Conservation (phyloP, 2,888 invertebrate species). For the Ecliptopera silaceata region DNA sequence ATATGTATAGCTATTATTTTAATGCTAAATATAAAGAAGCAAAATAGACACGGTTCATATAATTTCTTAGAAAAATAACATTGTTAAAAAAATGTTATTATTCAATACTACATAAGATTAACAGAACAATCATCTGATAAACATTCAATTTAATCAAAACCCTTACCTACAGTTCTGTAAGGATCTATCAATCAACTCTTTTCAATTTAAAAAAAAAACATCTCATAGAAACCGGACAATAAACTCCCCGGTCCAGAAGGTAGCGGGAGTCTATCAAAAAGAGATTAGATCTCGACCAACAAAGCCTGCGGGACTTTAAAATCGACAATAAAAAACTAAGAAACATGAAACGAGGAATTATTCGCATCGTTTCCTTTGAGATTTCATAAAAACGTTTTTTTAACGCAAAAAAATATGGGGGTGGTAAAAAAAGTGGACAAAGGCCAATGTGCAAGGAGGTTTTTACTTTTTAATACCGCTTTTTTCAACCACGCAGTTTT, state of each 20-base stretch:
- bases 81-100: too few relatives aligned
- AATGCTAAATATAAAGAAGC: too few relatives aligned
- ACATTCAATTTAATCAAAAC: constrained; percentile 23
- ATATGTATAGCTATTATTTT: too few relatives aligned
- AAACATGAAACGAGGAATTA: constrained; percentile 82
- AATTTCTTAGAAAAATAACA: too few relatives aligned
- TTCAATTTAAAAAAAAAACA: constrained; percentile 46
- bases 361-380: constrained; percentile 81
- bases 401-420: constrained; percentile 78
- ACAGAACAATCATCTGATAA: constrained; percentile 21
- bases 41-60: too few relatives aligned
- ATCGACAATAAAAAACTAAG: constrained; percentile 67
- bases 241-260: constrained; percentile 61
- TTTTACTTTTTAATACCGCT: constrained; percentile 54
- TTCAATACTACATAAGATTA: constrained; percentile 1
- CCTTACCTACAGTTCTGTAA: constrained; percentile 5
- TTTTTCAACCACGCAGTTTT: constrained; percentile 66
- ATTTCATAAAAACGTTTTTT: constrained; percentile 78
- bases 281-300: constrained; percentile 77
- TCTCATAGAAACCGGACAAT: constrained; percentile 70
- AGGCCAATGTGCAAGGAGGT: constrained; percentile 68
- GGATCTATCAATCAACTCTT: constrained; percentile 69
- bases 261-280: constrained; percentile 76
- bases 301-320: constrained; percentile 74
- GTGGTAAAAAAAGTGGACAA: constrained; percentile 76